Conservation (phyloP, 1,140 invertebrate species). For the Apolygus lucorum region DNA sequence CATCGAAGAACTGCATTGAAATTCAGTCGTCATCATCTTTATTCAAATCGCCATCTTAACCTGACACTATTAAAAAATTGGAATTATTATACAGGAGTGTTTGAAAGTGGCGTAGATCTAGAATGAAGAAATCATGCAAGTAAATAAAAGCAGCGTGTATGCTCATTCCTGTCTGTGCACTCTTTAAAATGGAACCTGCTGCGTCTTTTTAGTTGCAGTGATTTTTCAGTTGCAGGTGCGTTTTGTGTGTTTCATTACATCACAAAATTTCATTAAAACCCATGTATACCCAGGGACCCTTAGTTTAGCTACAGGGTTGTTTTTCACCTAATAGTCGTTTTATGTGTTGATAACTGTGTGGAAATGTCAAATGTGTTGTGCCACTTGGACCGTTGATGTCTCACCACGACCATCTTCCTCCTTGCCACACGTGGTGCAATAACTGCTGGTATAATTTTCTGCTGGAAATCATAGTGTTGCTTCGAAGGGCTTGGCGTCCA, state of each 20-base stretch:
- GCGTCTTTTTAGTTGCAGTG: too few relatives aligned
- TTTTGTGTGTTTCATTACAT: background rate
- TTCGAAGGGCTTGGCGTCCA: constrained; percentile 14
- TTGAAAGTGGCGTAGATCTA: background rate
- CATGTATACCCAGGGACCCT: background rate
- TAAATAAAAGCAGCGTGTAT: too few relatives aligned
- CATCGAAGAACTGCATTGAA: too few relatives aligned
- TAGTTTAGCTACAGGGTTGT: background rate
- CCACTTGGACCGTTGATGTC: background rate
- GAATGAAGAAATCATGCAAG: background rate
- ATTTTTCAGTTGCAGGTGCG: background rate
- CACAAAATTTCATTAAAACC: background rate
- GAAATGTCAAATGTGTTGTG: background rate
- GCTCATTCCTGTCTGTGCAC: too few relatives aligned
- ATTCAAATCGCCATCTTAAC: background rate
- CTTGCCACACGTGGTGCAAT: too few relatives aligned
- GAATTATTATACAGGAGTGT: background rate
- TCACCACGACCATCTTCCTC: too few relatives aligned
- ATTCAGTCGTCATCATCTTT: background rate
- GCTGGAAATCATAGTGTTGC: constrained; percentile 18
- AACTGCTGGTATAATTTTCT: too few relatives aligned
- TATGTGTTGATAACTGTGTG: background rate
- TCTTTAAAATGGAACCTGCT: too few relatives aligned
- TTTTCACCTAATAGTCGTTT: background rate
- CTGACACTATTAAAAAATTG: background rate